Base-by-base conservation (phyloP, 2,888 invertebrate species). In the Cephus rjabovi region DNA sequence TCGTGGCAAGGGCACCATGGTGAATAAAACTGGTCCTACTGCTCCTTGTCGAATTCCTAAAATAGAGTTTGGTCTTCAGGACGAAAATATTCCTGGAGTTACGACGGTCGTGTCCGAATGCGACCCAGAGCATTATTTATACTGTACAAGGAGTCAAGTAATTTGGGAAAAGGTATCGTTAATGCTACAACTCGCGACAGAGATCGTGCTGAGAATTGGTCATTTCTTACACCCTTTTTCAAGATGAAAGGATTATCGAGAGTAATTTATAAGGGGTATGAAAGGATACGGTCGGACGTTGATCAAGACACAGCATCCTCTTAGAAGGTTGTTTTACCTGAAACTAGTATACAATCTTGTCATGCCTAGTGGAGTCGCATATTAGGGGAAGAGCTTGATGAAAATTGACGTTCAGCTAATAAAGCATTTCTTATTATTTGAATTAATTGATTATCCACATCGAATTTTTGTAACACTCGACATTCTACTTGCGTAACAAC, bases 401-500 rank as follows among this genome's bases (percentile, higher is more conserved):
- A 56, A 56, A 23, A 56, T 56, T 56, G 56, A 56, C 23, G 9
- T 56, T 56, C 23, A 23, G 23, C 9, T 56, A 9, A 23, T 56
- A 4, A 56, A 23, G 23, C 9, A 56, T 56, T 56, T 9, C 23
- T 56, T 56, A 56, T 23, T 56, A 56, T 56, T 56, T 56, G 23
- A 56, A 56, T 56, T 56, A 56, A 23, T 9, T 56, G 2, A 56
- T 23, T 56, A 56, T 56, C 23, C 9, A 56, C 56, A 0, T 56
- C 0, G 56, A 56, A 56, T 56, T 56, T 56, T 23, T 56, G 56
- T 23, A 56, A 56, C 56, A 56, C 56, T 79, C 82, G 79, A 74
- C 85, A 83, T 85, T 84, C 84, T 86, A 86, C 85, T 85, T 86
- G 82, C 86, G 86, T 84, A 85, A 85, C 81, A 77, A 86, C 79